Conservation (phyloP, 2,888 invertebrate species). For the Tridacna crocea region DNA sequence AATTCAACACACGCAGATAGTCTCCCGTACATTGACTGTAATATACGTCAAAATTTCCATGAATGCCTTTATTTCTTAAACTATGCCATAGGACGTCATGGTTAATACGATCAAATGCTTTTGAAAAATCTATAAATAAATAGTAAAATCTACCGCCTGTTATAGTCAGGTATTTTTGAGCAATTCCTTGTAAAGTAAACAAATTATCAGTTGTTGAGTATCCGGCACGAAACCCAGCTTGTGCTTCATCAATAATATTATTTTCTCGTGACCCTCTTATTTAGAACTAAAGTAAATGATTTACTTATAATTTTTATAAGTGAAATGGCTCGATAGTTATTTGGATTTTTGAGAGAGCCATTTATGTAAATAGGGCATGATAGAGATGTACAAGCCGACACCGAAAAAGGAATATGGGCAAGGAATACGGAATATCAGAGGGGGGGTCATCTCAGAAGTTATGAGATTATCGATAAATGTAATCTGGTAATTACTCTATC, state of each 20-base stretch:
- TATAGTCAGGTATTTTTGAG: background rate
- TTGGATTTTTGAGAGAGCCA: background rate
- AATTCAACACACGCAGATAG: background rate
- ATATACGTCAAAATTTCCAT: background rate
- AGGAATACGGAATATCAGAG: too few species aligned
- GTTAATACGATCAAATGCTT: conserved; percentile 3
- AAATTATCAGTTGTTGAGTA: conserved; percentile 10
- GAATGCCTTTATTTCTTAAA: background rate
- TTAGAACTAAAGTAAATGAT: background rate
- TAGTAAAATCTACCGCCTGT: conserved; percentile 1
- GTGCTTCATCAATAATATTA: conserved; percentile 12
- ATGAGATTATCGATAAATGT: too few species aligned
- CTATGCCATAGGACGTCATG: background rate
- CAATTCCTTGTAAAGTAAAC: background rate
- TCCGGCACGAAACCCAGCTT: conserved; percentile 5
- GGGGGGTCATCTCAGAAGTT: too few species aligned
- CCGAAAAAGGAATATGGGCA: too few species aligned
- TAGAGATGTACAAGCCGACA: background rate
- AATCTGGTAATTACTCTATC: too few species aligned
- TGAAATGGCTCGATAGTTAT: conserved; percentile 5
- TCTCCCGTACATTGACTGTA: background rate
- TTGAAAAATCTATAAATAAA: conserved; percentile 9
- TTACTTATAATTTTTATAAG: conserved; percentile 6
- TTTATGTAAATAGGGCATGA: background rate
- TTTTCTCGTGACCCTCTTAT: background rate